A percentile compares a stretch with the other conserved stretches of the same genome.
These are phyloP conservation scores for Tuta absoluta DNA, from an alignment of 2,888 invertebrate genomes.

Conservation along the genomic window DNA sequence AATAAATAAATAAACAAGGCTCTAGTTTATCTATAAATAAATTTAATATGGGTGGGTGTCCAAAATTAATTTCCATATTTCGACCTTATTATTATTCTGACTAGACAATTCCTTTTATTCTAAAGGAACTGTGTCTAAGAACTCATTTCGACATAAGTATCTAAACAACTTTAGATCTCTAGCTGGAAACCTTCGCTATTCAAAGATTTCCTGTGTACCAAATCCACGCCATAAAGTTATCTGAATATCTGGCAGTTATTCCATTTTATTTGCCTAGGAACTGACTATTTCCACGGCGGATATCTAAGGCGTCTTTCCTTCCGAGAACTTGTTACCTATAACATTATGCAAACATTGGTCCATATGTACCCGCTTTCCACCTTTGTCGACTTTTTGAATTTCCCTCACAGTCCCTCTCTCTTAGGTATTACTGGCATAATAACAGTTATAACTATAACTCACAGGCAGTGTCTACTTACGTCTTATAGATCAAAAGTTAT, in stretches of 20 bases:
- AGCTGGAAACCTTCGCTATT: not conserved
- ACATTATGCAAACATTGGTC: conserved; percentile 24
- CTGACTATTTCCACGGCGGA: not conserved
- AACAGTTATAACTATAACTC: conserved; percentile 3
- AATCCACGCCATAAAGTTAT: conserved; percentile 2
- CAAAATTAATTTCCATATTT: too few species aligned
- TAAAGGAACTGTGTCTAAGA: too few species aligned
- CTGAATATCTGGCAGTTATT: conserved; percentile 14
- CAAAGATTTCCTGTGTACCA: conserved; percentile 4
- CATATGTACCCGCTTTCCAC: conserved; percentile 19
- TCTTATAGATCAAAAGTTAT: conserved; percentile 32
- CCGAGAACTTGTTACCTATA: conserved; percentile 20
- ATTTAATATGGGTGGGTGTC: too few species aligned
- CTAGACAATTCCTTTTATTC: too few species aligned
- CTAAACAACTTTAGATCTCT: not conserved
- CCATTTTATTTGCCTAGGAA: conserved; percentile 8
- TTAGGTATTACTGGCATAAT: conserved; percentile 11
- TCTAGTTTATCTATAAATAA: too few species aligned
- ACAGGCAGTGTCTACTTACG: conserved; percentile 25
- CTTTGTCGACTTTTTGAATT: conserved; percentile 18
- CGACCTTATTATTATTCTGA: too few species aligned
- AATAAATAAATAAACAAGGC: too few species aligned
- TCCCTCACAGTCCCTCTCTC: not conserved
- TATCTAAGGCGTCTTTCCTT: conserved; percentile 8
- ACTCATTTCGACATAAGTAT: not conserved